Evolutionary conservation across 2,113 vertebrate species (phyloP), one percentile per base, ranked within the genome.

Genomic region (Grantiella picta): DNA sequence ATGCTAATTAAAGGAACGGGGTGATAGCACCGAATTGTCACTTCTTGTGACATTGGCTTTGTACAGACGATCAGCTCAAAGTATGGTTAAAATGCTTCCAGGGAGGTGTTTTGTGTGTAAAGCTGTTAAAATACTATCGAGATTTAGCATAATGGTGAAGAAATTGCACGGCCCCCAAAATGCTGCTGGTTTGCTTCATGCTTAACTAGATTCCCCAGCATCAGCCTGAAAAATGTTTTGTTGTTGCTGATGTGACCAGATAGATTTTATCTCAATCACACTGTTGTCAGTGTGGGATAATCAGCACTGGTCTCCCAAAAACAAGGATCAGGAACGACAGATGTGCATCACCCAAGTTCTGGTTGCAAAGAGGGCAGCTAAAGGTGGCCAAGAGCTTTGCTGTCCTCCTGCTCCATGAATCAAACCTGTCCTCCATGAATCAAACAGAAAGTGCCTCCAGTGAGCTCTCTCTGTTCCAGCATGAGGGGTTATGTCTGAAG

Each of bases 101-200:
- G 73, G 81, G 10, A 12, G 57, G 49, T 57, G 49, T 60, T 82
- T 49, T 87, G 28, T 72, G 24, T 87, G 54, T 15, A 69, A 92
- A 94, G 84, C 44, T 90, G 75, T 82, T 85, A 82, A 94, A 92
- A 91, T n/a, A 33, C 36, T 36, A 4, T 12, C 35, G 89, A 93
- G 84, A 69, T 90, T 68, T 66, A 84, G 47, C 60, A 15, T 49
- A 70, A 72, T 59, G 54, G 27, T 70, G 81, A 57, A 76, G 91
- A 80, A 84, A 77, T 88, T 80, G 66, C 56, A 16, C 17, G 24
- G 50, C 59, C 56, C 56, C 93, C 79, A 77, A 85, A 85, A 47
- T 6, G 9, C 50, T 54, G 47, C 52, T 56, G 56, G 29, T 38
- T 95, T 89, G 33, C 65, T 59, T 86, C 47, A 10, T 70, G 79